phyloP scores from a whole-genome alignment of 1,140 invertebrate species.

The Littorina saxatilis region DNA sequence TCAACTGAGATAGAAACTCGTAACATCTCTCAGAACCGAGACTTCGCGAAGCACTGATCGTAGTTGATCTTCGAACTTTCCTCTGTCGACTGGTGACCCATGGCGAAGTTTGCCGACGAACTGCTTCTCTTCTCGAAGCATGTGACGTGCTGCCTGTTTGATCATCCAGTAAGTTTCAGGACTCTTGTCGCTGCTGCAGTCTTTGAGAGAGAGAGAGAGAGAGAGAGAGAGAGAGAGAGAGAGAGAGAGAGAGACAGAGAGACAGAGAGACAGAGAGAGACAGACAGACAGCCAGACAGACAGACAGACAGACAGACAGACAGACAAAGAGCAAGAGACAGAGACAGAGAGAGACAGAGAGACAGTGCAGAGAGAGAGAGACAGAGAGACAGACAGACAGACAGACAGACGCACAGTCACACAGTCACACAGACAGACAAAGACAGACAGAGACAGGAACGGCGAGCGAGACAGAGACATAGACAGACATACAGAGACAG shows the following conservation, averaged over 20 bases:
- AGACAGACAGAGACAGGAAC: neutral
- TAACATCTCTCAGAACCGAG: no score
- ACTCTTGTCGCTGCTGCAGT: no score
- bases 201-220: slow-evolving; percentile 1
- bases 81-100: no score
- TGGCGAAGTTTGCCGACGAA: no score
- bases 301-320: neutral
- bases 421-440: neutral
- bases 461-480: neutral
- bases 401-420: neutral
- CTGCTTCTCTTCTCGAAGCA: no score
- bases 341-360: neutral
- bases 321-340: neutral
- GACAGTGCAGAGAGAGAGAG: neutral
- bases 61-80: no score
- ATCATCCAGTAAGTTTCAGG: no score
- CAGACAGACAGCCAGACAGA: neutral
- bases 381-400: neutral
- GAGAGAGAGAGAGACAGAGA: neutral
- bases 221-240: slow-evolving; percentile 7
- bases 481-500: neutral
- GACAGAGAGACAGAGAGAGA: neutral
- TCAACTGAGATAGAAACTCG: no score
- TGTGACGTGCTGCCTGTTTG: no score
- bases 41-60: no score